A percentile compares a stretch with the other conserved stretches of the same genome.
Conservation (phyloP, 2,113 vertebrate species). For the Nannospalax galili region DNA sequence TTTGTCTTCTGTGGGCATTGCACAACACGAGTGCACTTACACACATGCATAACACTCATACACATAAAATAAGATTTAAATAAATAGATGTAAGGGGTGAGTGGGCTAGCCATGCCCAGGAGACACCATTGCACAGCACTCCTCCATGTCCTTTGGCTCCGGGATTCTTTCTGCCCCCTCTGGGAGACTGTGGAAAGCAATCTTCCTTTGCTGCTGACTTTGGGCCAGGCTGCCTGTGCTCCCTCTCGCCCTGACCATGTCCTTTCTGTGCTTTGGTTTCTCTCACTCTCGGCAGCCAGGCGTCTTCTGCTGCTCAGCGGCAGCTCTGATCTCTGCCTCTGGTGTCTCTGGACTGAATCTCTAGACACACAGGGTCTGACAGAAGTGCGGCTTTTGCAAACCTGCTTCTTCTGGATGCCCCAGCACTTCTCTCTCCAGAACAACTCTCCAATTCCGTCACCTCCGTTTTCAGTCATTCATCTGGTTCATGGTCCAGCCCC, state of each 20-base stretch:
- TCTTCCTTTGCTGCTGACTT: background rate
- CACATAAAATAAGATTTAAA: no score
- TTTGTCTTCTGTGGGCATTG: no score
- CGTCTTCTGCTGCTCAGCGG: background rate
- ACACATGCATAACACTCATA: no score
- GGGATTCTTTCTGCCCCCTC: background rate
- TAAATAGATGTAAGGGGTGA: background rate
- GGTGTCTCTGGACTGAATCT: background rate
- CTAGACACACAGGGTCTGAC: slow-evolving; percentile 52
- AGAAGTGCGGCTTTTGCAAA: slow-evolving; percentile 54
- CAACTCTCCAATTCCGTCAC: slow-evolving; percentile 54
- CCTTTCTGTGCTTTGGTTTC: background rate
- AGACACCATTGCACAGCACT: background rate
- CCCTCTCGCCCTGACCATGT: slow-evolving; percentile 23
- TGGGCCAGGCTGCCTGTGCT: background rate
- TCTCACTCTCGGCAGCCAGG: background rate
- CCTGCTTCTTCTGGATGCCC: slow-evolving; percentile 38
- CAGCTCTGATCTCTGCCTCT: background rate
- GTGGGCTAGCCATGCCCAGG: no score
- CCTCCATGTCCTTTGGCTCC: background rate
- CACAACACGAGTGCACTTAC: no score
- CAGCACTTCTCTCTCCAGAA: slow-evolving; percentile 53
- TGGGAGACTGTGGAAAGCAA: background rate
- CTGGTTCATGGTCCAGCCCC: slow-evolving; percentile 32
- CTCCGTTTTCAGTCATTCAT: slow-evolving; percentile 66